Evolutionary conservation across 2,888 invertebrate genomes (phyloP).

Genomic region (Strigamia crassipes): DNA sequence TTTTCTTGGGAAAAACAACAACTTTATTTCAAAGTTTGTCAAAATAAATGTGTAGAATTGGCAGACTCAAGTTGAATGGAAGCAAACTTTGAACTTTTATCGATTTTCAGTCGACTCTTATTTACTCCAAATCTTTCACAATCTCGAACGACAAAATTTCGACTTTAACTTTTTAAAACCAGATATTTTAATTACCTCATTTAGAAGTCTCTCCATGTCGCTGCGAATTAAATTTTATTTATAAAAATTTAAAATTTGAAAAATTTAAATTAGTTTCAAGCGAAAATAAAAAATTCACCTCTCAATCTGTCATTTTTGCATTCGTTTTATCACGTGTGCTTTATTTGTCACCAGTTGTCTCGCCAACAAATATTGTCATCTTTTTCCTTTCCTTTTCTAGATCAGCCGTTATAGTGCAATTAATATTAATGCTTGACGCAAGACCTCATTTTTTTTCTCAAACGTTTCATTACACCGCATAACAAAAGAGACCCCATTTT

Average conservation of each 20-base stretch:
- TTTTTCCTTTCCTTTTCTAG: not conserved
- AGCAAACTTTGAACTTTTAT: conserved; percentile 18
- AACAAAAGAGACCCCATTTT: conserved; percentile 30
- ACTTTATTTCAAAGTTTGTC: not conserved
- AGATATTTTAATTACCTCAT: too few relatives aligned
- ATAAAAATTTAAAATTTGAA: too few relatives aligned
- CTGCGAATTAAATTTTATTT: not conserved
- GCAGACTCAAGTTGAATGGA: conserved; percentile 22
- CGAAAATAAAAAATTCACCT: not conserved
- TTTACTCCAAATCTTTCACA: not conserved
- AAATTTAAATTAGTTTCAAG: not conserved
- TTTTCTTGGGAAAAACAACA: not conserved
- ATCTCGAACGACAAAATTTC: not conserved
- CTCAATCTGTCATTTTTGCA: too few relatives aligned
- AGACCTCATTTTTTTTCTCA: not conserved
- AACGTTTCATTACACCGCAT: not conserved
- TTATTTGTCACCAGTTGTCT: conserved; percentile 13
- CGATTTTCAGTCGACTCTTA: not conserved
- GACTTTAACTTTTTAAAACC: not conserved
- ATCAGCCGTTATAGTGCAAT: conserved; percentile 19
- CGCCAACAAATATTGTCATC: conserved; percentile 7
- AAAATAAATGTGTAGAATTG: conserved; percentile 8
- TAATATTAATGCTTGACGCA: conserved; percentile 27
- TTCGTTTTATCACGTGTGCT: not conserved
- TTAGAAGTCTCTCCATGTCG: too few relatives aligned